phyloP scores from a whole-genome alignment of 2,797 vertebrate genomes.

The Xiphophorus birchmanni region DNA sequence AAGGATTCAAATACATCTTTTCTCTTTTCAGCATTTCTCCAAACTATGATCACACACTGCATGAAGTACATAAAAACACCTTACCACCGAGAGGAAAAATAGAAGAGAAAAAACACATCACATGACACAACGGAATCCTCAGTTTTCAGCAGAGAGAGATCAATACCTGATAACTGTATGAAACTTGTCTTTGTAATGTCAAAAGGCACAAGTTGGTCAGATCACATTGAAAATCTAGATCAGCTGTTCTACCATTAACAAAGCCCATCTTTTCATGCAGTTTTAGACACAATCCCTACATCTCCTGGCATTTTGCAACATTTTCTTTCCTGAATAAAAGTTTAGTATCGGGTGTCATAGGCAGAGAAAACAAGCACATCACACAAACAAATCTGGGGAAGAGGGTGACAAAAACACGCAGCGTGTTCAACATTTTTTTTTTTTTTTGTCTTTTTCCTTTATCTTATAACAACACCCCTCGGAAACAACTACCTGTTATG shows the following conservation, averaged over 20 bases:
- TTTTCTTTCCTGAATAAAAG: conserved; percentile 74
- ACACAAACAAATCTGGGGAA: conserved; percentile 61
- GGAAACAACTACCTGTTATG: conserved; percentile 35
- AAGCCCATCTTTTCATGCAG: conserved; percentile 71
- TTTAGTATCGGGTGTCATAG: conserved; percentile 59
- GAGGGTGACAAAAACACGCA: conserved; percentile 50
- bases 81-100: conserved; percentile 71
- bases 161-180: conserved; percentile 82
- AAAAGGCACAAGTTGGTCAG: conserved; percentile 96
- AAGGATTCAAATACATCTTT: conserved; percentile 50
- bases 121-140: conserved; percentile 82
- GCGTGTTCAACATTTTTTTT: conserved; percentile 36
- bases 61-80: conserved; percentile 58
- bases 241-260: conserved; percentile 68
- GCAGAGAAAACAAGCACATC: conserved; percentile 62
- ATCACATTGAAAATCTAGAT: conserved; percentile 76
- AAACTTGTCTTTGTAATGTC: conserved; percentile 85
- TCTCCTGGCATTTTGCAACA: conserved; percentile 67
- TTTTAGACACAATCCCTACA: conserved; percentile 48
- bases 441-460: conserved; percentile 1
- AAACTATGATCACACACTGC: conserved; percentile 59
- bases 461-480: conserved; percentile 43
- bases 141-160: conserved; percentile 81
- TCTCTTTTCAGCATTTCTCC: conserved; percentile 38
- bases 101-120: conserved; percentile 65